phyloP scores from a whole-genome alignment of 2,797 vertebrate species.

The Lindbergichthys nudifrons region DNA sequence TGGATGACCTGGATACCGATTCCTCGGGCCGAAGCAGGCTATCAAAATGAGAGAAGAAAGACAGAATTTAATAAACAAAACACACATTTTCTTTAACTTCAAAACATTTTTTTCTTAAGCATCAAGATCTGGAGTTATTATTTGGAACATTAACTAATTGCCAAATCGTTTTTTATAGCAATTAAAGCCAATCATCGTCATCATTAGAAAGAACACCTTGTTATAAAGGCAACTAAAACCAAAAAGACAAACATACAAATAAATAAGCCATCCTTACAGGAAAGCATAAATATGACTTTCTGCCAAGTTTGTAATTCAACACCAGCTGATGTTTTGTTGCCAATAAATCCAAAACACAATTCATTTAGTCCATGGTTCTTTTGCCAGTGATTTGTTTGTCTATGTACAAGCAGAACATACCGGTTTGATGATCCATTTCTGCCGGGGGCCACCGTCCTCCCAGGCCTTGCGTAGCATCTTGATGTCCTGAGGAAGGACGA shows the following conservation, averaged over 20 bases:
- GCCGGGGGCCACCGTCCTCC: conserved; percentile 88
- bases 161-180: too few species aligned
- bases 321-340: neutral
- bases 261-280: too few species aligned
- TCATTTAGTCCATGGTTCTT: neutral
- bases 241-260: neutral
- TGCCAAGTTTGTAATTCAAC: too few species aligned
- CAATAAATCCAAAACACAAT: neutral
- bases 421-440: conserved; percentile 98
- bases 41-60: neutral
- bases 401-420: conserved; percentile 70
- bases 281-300: too few species aligned
- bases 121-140: neutral
- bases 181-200: neutral
- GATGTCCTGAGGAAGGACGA: conserved; percentile 95
- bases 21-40: conserved; percentile 97
- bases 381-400: neutral
- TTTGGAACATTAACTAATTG: neutral
- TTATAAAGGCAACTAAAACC: neutral
- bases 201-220: neutral
- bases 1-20: conserved; percentile 98
- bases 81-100: neutral
- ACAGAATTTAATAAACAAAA: neutral
- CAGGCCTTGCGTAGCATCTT: conserved; percentile 93
- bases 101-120: neutral